phyloP scores from a whole-genome alignment of 2,113 vertebrate genomes.

The Seriola quinqueradiata region DNA sequence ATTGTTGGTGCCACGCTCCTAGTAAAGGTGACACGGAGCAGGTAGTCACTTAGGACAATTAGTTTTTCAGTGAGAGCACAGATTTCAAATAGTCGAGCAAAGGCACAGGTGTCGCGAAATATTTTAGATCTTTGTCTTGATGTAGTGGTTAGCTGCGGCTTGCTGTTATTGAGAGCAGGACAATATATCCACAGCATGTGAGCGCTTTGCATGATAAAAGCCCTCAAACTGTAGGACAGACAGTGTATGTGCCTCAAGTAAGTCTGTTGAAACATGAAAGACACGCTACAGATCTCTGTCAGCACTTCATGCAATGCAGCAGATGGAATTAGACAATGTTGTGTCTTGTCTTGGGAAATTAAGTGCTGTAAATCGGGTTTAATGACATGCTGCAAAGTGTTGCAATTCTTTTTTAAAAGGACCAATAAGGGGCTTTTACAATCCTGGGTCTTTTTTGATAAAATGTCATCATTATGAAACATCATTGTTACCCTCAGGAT shows the following conservation, averaged over 20 bases:
- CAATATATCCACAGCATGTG: conserved; percentile 57
- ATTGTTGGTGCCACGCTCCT: background rate
- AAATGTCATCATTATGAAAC: conserved; percentile 30
- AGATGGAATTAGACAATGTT: conserved; percentile 31
- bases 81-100: background rate
- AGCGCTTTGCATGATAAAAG: conserved; percentile 48
- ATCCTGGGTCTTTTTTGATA: background rate
- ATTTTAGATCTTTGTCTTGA: conserved; percentile 23
- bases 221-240: conserved; percentile 24
- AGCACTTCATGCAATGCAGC: background rate
- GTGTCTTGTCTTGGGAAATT: conserved; percentile 16
- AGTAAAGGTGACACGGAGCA: background rate
- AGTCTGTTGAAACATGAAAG: conserved; percentile 15
- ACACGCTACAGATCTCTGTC: conserved; percentile 22
- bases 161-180: conserved; percentile 60
- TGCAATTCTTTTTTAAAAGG: conserved; percentile 35
- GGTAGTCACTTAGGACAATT: background rate
- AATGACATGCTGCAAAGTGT: conserved; percentile 2
- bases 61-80: conserved; percentile 11
- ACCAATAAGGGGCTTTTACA: conserved; percentile 30
- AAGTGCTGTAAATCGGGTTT: conserved; percentile 4
- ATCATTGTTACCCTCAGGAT: conserved; percentile 41
- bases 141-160: conserved; percentile 19
- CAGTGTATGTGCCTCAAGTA: conserved; percentile 17
- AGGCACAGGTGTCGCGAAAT: background rate